Conservation (phyloP, 1,140 invertebrate genomes). For the Acromyrmex heyeri region DNA sequence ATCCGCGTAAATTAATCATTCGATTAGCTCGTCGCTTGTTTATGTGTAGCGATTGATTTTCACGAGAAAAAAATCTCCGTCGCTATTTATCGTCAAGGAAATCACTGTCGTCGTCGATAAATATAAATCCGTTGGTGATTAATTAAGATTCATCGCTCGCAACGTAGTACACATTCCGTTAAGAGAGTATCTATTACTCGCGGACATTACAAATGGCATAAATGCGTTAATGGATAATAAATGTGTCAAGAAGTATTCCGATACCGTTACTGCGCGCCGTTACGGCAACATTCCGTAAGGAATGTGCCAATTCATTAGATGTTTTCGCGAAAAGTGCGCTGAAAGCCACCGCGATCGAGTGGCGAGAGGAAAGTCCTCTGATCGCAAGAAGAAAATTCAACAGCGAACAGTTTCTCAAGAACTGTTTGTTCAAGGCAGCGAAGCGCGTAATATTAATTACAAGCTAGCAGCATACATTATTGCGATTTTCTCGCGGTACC, state of each 20-base stretch:
- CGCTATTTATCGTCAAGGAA: constrained; percentile 43
- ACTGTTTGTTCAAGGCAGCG: constrained; percentile 26
- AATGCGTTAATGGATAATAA: constrained; percentile 41
- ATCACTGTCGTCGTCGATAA: not conserved
- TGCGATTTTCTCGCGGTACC: constrained; percentile 29
- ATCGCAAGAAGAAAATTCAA: not conserved
- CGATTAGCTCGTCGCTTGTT: constrained; percentile 28
- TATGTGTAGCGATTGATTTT: constrained; percentile 36
- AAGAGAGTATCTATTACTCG: not conserved
- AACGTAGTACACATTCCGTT: not conserved
- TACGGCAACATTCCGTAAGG: constrained; percentile 9
- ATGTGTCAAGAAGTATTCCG: constrained; percentile 5
- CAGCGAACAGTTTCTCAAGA: not conserved
- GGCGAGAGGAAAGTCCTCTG: not conserved
- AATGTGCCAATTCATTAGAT: constrained; percentile 43
- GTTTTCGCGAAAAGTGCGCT: constrained; percentile 9
- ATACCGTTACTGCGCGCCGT: constrained; percentile 39
- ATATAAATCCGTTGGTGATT: constrained; percentile 23
- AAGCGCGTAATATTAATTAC: constrained; percentile 48
- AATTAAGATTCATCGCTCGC: constrained; percentile 49
- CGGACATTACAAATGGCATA: not conserved
- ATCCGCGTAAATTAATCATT: constrained; percentile 32
- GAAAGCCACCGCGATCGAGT: not conserved
- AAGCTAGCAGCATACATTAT: not conserved
- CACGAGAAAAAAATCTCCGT: constrained; percentile 12